phyloP scores from a whole-genome alignment of 2,797 vertebrate species.

The Neosalanx taihuensis region DNA sequence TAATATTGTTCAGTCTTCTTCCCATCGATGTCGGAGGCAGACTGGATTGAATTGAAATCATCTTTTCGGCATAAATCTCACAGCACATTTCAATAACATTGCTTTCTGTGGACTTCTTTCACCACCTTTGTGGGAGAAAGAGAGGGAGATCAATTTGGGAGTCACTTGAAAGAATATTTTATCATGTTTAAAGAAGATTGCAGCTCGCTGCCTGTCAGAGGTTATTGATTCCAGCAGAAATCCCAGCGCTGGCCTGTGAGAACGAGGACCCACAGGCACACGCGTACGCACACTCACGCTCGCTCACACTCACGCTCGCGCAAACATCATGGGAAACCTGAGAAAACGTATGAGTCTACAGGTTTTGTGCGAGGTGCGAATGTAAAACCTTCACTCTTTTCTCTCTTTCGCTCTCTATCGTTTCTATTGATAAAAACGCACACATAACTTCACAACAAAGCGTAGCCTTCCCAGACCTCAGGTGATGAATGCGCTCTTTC shows the following conservation, averaged over 20 bases:
- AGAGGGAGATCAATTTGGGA: constrained; percentile 40
- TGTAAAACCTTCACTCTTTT: background rate
- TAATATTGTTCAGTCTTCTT: constrained; percentile 18
- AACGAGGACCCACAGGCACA: constrained; percentile 7
- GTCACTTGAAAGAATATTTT: constrained; percentile 37
- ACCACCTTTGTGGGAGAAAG: background rate
- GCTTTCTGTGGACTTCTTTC: constrained; percentile 1
- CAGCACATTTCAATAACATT: constrained; percentile 34
- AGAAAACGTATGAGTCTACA: background rate
- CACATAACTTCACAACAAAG: background rate
- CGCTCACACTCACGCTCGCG: constrained; percentile 19
- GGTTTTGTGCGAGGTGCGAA: background rate
- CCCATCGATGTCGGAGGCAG: constrained; percentile 23
- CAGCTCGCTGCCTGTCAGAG: constrained; percentile 21
- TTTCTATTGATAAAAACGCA: background rate
- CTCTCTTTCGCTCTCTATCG: constrained; percentile 21
- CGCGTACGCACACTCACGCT: constrained; percentile 16
- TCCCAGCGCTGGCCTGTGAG: constrained; percentile 9
- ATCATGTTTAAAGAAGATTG: constrained; percentile 41
- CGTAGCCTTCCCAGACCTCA: background rate
- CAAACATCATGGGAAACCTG: constrained; percentile 6
- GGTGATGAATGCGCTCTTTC: background rate
- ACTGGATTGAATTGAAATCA: constrained; percentile 33
- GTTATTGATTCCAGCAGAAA: constrained; percentile 33
- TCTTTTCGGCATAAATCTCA: constrained; percentile 33